phyloP scores from a whole-genome alignment of 2,888 invertebrate genomes.

The Synanthedon formicaeformis region DNA sequence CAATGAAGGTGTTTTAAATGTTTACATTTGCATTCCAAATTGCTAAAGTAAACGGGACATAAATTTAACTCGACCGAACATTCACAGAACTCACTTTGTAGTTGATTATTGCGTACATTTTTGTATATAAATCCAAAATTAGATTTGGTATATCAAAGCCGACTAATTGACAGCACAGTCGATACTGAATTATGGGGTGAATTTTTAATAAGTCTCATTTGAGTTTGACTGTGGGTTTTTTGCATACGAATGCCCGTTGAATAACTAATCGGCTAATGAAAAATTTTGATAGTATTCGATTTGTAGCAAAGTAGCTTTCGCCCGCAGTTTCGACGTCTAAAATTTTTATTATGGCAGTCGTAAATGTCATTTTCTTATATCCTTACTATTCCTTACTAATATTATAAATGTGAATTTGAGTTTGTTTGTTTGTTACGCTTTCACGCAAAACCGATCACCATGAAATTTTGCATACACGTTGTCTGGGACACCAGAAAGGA shows the following conservation, averaged over 20 bases:
- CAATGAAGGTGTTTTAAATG: slow-evolving; percentile 53
- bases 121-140: not conserved
- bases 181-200: slow-evolving; percentile 6
- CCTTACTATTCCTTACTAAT: no score
- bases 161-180: slow-evolving; percentile 2
- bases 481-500: no score
- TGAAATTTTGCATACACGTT: no score
- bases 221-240: not conserved
- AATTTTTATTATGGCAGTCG: no score
- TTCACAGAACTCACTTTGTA: slow-evolving; percentile 1
- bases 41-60: slow-evolving; percentile 15
- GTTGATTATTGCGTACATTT: not conserved
- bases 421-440: no score
- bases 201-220: slow-evolving; percentile 5
- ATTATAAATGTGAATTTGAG: no score
- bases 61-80: slow-evolving; percentile 5
- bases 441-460: no score
- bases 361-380: no score
- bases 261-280: not conserved
- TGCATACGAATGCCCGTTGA: not conserved
- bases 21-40: slow-evolving; percentile 49
- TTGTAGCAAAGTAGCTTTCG: no score
- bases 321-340: no score
- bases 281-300: not conserved
- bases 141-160: not conserved